phyloP scores from a whole-genome alignment of 2,888 invertebrate species.

The Nemoura dubitans region DNA sequence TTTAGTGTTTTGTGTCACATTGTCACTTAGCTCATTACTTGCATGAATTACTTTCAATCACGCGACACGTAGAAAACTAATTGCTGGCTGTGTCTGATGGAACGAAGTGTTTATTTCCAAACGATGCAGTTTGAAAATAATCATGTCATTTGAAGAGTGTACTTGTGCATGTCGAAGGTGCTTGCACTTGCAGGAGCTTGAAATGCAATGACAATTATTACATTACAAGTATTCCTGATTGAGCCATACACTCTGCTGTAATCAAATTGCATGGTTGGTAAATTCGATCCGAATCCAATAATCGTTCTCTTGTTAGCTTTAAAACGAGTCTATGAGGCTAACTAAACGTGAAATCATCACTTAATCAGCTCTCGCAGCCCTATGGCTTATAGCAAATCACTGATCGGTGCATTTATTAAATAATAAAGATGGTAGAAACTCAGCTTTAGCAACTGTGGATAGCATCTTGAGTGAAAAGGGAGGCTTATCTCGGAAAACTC shows the following conservation, averaged over 20 bases:
- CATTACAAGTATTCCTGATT: no score
- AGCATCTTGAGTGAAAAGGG: neutral
- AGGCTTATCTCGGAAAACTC: neutral
- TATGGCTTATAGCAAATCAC: neutral
- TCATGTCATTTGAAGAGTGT: neutral
- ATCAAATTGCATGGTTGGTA: no score
- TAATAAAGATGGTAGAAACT: neutral
- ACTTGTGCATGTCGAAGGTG: no score
- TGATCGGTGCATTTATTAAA: neutral
- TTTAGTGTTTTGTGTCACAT: neutral
- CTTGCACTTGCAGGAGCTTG: no score
- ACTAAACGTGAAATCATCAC: no score
- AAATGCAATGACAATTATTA: no score
- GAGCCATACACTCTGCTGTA: no score
- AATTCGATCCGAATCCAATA: no score
- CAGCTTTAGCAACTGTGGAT: neutral
- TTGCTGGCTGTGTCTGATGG: no score
- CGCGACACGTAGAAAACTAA: no score
- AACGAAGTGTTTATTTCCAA: neutral
- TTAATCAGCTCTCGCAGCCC: neutral
- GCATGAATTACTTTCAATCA: neutral
- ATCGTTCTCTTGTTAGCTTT: no score
- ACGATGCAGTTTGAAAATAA: neutral
- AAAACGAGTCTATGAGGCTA: no score
- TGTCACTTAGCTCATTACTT: neutral